A percentile compares a stretch with the other conserved stretches of the same genome.
These are phyloP conservation scores for Dromiciops gliroides DNA, from an alignment of 2,113 vertebrate genomes.

Conservation along the genomic window DNA sequence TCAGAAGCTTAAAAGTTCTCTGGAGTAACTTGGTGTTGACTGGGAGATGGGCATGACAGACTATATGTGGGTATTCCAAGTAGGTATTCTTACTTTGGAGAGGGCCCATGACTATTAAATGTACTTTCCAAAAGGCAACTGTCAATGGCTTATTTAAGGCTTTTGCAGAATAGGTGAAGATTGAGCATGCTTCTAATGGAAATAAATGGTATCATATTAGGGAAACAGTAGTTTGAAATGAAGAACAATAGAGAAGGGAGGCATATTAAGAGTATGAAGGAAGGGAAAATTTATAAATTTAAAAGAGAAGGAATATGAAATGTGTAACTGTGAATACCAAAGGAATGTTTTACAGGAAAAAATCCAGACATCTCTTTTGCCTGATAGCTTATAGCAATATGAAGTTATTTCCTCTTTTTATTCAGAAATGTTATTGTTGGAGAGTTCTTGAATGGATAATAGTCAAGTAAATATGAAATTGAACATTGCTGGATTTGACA, in stretches of 20 bases:
- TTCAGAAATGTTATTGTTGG: not conserved
- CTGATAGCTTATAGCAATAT: not conserved
- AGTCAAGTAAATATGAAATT: not conserved
- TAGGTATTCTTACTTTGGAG: not conserved
- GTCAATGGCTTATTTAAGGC: not conserved
- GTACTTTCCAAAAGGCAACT: not conserved
- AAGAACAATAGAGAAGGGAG: not conserved
- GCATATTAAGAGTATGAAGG: not conserved
- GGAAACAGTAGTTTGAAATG: not conserved
- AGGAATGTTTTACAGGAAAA: not conserved
- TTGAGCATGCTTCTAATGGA: not conserved
- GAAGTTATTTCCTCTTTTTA: not conserved
- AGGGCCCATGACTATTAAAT: not conserved
- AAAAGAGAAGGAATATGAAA: not conserved
- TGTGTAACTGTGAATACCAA: not conserved
- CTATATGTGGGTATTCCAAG: not conserved
- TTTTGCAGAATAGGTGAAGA: not conserved
- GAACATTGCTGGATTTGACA: not conserved
- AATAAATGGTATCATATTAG: not conserved
- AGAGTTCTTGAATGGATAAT: too few relatives aligned
- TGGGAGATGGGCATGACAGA: not conserved
- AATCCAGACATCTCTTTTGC: not conserved
- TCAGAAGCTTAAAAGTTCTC: not conserved
- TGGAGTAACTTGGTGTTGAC: not conserved
- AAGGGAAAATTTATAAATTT: not conserved